Evolutionary conservation across 2,797 vertebrate genomes (phyloP).

Genomic region (Hoplostethus atlanticus): DNA sequence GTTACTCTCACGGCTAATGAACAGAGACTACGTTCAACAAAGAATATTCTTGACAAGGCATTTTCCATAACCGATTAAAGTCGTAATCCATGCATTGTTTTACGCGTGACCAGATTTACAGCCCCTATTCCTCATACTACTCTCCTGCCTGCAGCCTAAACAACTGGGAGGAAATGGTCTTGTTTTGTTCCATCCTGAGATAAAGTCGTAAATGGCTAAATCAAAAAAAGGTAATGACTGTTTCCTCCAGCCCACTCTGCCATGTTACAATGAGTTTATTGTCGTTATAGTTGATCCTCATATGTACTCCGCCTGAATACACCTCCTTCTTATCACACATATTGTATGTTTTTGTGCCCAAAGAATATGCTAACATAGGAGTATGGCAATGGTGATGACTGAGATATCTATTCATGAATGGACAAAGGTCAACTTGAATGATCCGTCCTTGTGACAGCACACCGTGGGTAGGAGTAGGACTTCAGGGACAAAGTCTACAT

Average conservation of each 20-base stretch:
- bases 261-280: no score
- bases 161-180: not conserved
- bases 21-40: not conserved
- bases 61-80: constrained; percentile 5
- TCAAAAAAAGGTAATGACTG: constrained; percentile 24
- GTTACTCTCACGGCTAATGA: not conserved
- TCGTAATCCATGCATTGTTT: not conserved
- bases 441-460: no score
- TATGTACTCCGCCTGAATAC: no score
- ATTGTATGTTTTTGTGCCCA: no score
- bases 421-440: no score
- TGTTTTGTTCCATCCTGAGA: constrained; percentile 29
- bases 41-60: not conserved
- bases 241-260: constrained; percentile 3
- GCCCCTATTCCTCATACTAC: not conserved
- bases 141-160: not conserved
- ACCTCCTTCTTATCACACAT: no score
- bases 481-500: constrained; percentile 1
- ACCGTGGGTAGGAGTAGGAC: no score
- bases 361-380: no score
- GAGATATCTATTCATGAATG: no score
- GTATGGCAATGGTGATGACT: no score
- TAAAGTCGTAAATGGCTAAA: constrained; percentile 25
- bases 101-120: not conserved
- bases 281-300: no score